Percentiles rank a stretch among this genome's conserved stretches.
phyloP scores from a whole-genome alignment of 2,113 vertebrate species.

The Oncorhynchus mykiss region DNA sequence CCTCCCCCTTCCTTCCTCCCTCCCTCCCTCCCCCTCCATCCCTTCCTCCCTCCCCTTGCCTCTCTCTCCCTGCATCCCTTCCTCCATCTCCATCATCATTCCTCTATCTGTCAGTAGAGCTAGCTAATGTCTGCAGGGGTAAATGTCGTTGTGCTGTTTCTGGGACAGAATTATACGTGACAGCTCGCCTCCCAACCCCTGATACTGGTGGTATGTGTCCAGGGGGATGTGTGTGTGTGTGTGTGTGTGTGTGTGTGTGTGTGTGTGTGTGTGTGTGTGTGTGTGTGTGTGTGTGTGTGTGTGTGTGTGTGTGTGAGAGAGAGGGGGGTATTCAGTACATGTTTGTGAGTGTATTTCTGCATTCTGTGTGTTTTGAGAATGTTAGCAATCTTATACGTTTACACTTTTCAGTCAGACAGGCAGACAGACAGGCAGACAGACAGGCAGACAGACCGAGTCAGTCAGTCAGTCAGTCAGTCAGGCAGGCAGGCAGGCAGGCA shows the following conservation, averaged over 20 bases:
- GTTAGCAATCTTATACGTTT: no score
- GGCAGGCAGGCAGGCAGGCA: neutral
- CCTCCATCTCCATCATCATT: no score
- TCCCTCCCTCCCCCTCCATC: neutral
- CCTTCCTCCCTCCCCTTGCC: neutral
- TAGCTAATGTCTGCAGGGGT: no score
- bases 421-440: neutral
- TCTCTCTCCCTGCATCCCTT: no score
- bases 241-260: slow-evolving; percentile 14
- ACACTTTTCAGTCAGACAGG: neutral
- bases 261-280: neutral
- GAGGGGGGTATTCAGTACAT: neutral
- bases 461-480: neutral
- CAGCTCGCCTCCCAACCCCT: neutral
- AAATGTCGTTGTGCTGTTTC: no score
- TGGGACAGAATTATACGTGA: neutral
- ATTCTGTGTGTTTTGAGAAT: no score
- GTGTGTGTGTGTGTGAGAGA: slow-evolving; percentile 3
- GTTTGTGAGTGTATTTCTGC: no score
- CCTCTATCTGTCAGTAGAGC: no score
- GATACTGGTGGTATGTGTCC: neutral
- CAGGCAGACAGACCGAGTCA: no score
- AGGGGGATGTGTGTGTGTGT: slow-evolving; percentile 2
- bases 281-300: slow-evolving; percentile 4
- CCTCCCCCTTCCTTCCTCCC: neutral